phyloP scores from a whole-genome alignment of 2,797 vertebrate species.

The Bufotes viridis region DNA sequence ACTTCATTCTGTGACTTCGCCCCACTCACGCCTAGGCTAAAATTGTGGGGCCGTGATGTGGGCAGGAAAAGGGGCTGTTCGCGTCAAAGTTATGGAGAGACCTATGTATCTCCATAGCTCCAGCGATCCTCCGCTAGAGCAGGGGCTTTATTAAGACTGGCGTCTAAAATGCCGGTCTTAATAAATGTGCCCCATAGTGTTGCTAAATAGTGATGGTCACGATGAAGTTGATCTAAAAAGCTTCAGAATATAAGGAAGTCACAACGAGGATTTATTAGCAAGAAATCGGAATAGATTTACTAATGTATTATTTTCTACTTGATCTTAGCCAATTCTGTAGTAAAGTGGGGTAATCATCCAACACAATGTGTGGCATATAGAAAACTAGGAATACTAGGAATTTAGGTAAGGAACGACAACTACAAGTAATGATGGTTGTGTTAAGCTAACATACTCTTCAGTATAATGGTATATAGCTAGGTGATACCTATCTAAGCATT shows the following conservation, averaged over 20 bases:
- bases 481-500: neutral
- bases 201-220: neutral
- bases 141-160: too few species aligned
- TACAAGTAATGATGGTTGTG: neutral
- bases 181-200: too few species aligned
- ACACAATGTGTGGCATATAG: neutral
- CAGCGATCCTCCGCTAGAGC: too few species aligned
- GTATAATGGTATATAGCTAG: neutral
- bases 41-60: too few species aligned
- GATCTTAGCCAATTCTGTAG: neutral
- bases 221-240: neutral
- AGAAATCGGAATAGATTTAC: constrained; percentile 30
- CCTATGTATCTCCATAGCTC: too few species aligned
- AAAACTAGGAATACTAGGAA: neutral
- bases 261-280: constrained; percentile 7
- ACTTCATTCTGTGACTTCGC: too few species aligned
- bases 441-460: neutral
- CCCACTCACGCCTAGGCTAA: too few species aligned
- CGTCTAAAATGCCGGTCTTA: too few species aligned
- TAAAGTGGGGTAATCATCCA: neutral
- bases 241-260: neutral
- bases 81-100: too few species aligned
- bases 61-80: too few species aligned
- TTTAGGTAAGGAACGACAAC: neutral
- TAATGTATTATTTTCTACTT: neutral